Percentiles rank a stretch among this genome's conserved stretches.
These are phyloP conservation scores for Rhynchophorus ferrugineus DNA, from an alignment of 1,140 invertebrate species.

Conservation along the genomic window DNA sequence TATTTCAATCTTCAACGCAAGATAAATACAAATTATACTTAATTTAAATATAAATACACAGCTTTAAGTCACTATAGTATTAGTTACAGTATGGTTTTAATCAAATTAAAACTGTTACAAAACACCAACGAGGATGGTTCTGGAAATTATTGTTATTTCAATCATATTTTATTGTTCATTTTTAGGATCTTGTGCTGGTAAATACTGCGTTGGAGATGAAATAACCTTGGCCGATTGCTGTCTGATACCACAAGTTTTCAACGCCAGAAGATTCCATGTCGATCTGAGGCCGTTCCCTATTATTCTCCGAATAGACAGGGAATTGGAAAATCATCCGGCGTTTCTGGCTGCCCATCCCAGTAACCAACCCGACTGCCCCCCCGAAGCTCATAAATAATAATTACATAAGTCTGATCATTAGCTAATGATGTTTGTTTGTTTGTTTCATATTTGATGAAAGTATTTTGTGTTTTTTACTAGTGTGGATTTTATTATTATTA, in stretches of 20 bases:
- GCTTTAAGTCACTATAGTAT: no score
- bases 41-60: no score
- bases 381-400: conserved; percentile 70
- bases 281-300: conserved; percentile 84
- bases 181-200: conserved; percentile 67
- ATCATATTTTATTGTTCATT: background rate
- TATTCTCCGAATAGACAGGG: conserved; percentile 76
- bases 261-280: conserved; percentile 67
- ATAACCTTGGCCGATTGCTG: conserved; percentile 93
- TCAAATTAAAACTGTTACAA: no score
- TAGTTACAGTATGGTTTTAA: no score
- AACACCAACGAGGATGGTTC: no score
- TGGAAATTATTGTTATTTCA: no score
- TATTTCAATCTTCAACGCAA: no score
- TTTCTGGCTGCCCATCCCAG: conserved; percentile 82
- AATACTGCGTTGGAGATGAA: conserved; percentile 91
- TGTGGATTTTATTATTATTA: no score
- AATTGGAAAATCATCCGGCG: conserved; percentile 78
- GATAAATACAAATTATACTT: no score
- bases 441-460: background rate
- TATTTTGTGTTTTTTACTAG: no score
- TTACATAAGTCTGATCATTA: background rate
- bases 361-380: conserved; percentile 86
- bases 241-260: conserved; percentile 76
- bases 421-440: no score